phyloP scores from a whole-genome alignment of 2,113 vertebrate genomes.

The Eolophus roseicapilla region DNA sequence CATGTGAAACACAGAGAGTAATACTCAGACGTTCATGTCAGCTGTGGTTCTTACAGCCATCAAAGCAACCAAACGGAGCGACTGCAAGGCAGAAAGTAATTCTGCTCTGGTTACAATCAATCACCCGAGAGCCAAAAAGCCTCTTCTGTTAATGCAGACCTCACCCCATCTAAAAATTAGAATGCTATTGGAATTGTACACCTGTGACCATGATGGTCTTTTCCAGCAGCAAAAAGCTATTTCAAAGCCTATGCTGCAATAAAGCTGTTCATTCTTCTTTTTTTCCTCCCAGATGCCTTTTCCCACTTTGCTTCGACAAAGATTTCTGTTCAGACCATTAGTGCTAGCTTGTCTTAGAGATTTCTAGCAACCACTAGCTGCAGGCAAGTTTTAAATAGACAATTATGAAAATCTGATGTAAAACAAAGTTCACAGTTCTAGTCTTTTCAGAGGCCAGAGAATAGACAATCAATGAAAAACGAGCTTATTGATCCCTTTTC shows the following conservation, averaged over 20 bases:
- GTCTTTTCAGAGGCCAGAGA: conserved; percentile 61
- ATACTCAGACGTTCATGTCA: not conserved
- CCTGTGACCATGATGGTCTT: not conserved
- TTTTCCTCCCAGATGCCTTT: not conserved
- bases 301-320: not conserved
- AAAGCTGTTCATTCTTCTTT: not conserved
- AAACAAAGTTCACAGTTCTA: conserved; percentile 71
- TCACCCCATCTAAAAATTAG: not conserved
- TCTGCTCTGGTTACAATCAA: not conserved
- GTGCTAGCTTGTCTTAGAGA: conserved; percentile 50
- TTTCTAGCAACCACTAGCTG: conserved; percentile 67
- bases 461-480: conserved; percentile 68
- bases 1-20: not conserved
- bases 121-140: not conserved
- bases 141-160: not conserved
- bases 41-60: not conserved
- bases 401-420: conserved; percentile 71
- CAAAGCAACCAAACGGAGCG: not conserved
- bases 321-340: conserved; percentile 24
- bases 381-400: conserved; percentile 61
- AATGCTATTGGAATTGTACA: not conserved
- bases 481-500: conserved; percentile 68
- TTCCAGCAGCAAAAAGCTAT: not conserved
- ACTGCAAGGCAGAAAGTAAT: not conserved
- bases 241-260: not conserved